Percentiles rank a stretch among this genome's conserved stretches.
Conservation (phyloP, 2,888 invertebrate species). For the Augochlorella aurata region DNA sequence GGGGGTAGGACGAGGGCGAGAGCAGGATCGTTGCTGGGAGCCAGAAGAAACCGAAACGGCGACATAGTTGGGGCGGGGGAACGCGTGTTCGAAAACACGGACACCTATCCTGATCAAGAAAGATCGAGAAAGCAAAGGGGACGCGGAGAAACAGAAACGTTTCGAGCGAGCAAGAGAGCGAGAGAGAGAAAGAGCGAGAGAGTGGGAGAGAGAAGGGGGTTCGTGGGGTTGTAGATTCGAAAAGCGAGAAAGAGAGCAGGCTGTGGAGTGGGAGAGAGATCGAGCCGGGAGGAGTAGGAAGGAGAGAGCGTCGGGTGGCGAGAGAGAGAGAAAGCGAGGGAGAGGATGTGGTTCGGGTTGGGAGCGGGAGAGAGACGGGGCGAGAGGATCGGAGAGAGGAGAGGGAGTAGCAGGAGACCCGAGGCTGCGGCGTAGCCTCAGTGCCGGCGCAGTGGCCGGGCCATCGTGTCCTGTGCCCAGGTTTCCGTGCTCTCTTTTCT, state of each 20-base stretch:
- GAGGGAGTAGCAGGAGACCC: conserved; percentile 78
- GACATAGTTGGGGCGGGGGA: not conserved
- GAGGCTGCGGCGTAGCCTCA: conserved; percentile 81
- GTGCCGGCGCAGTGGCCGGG: conserved; percentile 82
- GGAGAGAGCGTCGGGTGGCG: conserved; percentile 5
- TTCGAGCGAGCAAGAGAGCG: not conserved
- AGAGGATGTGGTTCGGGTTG: conserved; percentile 13
- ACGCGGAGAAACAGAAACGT: conserved; percentile 1
- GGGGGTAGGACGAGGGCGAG: not conserved
- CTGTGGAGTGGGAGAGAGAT: conserved; percentile 28
- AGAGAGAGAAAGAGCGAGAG: conserved; percentile 33
- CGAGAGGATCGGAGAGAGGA: conserved; percentile 30
- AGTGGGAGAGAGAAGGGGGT: conserved; percentile 7
- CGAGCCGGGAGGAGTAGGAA: conserved; percentile 5
- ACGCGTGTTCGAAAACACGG: conserved; percentile 49
- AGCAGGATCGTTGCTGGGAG: not conserved
- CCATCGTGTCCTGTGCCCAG: conserved; percentile 80
- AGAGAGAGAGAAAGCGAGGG: conserved; percentile 22
- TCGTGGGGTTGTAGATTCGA: conserved; percentile 29
- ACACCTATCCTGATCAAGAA: conserved; percentile 53
- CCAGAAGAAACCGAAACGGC: not conserved
- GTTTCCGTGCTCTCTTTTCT: conserved; percentile 62
- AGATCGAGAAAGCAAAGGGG: conserved; percentile 44
- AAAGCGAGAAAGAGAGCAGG: conserved; percentile 32
- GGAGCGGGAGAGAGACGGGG: conserved; percentile 30